Evolutionary conservation across 2,888 invertebrate genomes (phyloP), one percentile per base, ranked within the genome.

Genomic region (Temnothorax unifasciatus): DNA sequence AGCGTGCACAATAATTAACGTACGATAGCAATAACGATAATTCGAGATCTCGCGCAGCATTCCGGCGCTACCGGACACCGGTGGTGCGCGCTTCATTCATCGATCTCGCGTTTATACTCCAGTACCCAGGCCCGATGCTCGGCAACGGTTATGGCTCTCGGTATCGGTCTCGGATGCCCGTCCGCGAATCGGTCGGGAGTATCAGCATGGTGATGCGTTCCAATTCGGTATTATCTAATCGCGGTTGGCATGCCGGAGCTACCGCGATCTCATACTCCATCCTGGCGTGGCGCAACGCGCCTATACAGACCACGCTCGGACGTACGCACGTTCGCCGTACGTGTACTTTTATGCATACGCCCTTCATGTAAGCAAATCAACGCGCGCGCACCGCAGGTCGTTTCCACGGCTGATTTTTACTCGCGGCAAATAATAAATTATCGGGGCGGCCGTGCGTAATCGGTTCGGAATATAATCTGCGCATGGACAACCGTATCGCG

Each of bases 401-500:
- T 92, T 93, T 90, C 88, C 89, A 85, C 86, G 87, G 86, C 86
- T 44, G 90, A 91, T 92, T 92, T 93, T 92, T 92, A 93, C 92
- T 93, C 90, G 91, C 91, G 91, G 91, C 90, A 92, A 93, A 92
- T 93, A 92, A 93, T 93, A 91, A 93, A 93, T 93, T 93, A 93
- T 93, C 92, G 91, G 71, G 91, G 91, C 85, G 84, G 86, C 87
- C 86, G 89, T 91, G 87, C 88, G 90, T 90, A 90, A 91, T 90
- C 89, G 90, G 88, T 85, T 86, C 86, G 90, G 92, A 94, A 93
- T 92, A 92, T 93, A 93, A 94, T 94, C 93, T 93, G 91, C 91
- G 92, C 91, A 93, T 93, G 93, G 93, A 94, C 94, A 94, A 94
- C 93, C 94, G 94, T 94, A 94, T 94, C 94, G 93, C 93, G 93